A percentile compares a stretch with the other conserved stretches of the same genome.
Conservation (phyloP, 2,797 vertebrate genomes). For the Selene dorsalis region DNA sequence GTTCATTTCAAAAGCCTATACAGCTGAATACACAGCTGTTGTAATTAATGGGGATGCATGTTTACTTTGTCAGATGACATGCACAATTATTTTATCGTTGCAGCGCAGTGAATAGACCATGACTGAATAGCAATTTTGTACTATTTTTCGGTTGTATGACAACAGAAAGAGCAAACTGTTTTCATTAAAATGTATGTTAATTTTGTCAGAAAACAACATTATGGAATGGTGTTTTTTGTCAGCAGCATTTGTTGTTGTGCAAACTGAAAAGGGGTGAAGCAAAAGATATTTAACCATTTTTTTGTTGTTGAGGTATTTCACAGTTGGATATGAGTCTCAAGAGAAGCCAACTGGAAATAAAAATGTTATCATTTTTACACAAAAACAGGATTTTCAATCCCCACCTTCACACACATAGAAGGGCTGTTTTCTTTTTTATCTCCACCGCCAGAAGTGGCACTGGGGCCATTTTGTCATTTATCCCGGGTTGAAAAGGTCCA, state of each 20-base stretch:
- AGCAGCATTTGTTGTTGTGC: background rate
- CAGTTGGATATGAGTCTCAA: background rate
- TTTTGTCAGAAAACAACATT: background rate
- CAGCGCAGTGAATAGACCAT: background rate
- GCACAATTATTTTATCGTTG: background rate
- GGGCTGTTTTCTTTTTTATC: slow-evolving; percentile 60
- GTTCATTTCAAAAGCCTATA: too few species aligned
- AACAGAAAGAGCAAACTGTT: too few species aligned
- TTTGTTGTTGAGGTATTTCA: background rate
- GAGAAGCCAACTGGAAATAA: background rate
- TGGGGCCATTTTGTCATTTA: slow-evolving; percentile 67
- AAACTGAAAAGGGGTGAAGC: background rate
- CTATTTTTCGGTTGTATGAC: background rate
- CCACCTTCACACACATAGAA: background rate
- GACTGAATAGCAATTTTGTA: background rate
- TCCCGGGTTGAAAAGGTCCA: slow-evolving; percentile 73
- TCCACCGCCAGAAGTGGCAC: slow-evolving; percentile 41
- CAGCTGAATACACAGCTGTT: background rate
- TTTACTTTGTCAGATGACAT: background rate
- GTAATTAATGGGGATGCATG: background rate
- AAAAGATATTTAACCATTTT: background rate
- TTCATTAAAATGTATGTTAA: background rate
- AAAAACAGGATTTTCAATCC: too few species aligned
- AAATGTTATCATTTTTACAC: background rate
- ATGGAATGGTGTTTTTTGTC: background rate